These are phyloP conservation scores for Cheilosia scutellata DNA, from an alignment of 2,888 invertebrate genomes.

Conservation along the genomic window DNA sequence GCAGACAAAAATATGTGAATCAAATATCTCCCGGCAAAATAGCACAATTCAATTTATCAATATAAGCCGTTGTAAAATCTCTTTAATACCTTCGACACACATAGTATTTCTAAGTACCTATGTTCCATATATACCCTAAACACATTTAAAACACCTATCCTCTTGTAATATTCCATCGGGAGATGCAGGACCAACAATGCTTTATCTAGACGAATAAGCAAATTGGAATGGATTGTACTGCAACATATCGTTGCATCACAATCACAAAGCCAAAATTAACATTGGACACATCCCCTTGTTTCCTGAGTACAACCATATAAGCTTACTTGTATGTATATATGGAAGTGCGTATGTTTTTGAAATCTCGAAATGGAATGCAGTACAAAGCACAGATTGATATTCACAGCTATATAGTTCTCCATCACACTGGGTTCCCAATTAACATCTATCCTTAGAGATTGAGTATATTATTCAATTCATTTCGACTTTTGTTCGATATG, in stretches of 20 bases:
- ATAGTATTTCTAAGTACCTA: neutral
- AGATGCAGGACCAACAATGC: slow-evolving; percentile 37
- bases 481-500: slow-evolving; percentile 67
- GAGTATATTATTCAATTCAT: slow-evolving; percentile 70
- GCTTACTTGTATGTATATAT: slow-evolving; percentile 1
- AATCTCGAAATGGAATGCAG: slow-evolving; percentile 44
- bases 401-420: slow-evolving; percentile 10
- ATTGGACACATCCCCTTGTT: slow-evolving; percentile 58
- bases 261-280: slow-evolving; percentile 60
- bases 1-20: neutral
- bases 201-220: slow-evolving; percentile 50
- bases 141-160: slow-evolving; percentile 13
- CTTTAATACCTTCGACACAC: slow-evolving; percentile 18
- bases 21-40: neutral
- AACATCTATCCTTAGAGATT: slow-evolving; percentile 65
- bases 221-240: slow-evolving; percentile 60
- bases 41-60: neutral
- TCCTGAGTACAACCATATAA: slow-evolving; percentile 11
- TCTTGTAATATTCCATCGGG: slow-evolving; percentile 20
- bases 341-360: slow-evolving; percentile 37
- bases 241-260: slow-evolving; percentile 49
- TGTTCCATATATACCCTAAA: slow-evolving; percentile 1
- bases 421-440: slow-evolving; percentile 59
- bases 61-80: slow-evolving; percentile 12
- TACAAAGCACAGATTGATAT: slow-evolving; percentile 39